Evolutionary conservation across 2,888 invertebrate species (phyloP), one percentile per base, ranked within the genome.

Genomic region (Plutella xylostella): DNA sequence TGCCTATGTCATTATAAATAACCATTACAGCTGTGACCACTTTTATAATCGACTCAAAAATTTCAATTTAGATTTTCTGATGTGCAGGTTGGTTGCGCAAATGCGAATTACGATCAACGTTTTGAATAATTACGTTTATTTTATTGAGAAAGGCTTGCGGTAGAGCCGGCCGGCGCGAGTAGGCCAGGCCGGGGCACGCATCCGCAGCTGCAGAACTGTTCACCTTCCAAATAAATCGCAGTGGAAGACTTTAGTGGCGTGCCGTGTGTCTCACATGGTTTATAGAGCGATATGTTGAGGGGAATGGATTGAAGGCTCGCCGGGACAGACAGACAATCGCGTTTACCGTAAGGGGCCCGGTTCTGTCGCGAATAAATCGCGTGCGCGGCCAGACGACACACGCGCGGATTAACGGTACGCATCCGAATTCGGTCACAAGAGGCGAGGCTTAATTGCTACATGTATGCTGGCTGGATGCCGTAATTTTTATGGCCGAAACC

Each of bases 281-380:
- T 46, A 47, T 46, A 38, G 33, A 22, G 42, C 38, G 17, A 30
- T 41, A 41, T 41, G 18, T 41, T 30, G 30, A 41, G 19, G 28
- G 19, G n/a, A 31, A 41, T 31, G 30, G 12, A 41, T 41, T 9
- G 41, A 6, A 41, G 30, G n/a, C 39, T 3, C 25, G 11, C 15
- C 25, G 9, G 15, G 37, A 20, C 37, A 34, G 34, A 34, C 39
- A 56, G 54, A 51, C 47, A 45, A 38, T 44, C 63, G 57, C 55
- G 61, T 72, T 66, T 74, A 75, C 75, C 65, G 65, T 64, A 46
- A 50, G 59, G 62, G 76, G 66, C 79, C 75, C 72, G 74, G 70
- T 79, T 78, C 67, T 61, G 75, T 72, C 74, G 71, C 60, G 55
- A 68, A 78, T 78, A 79, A 77, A 79, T 79, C 70, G 72, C 65